Evolutionary conservation across 2,888 invertebrate genomes (phyloP), one percentile per base, ranked within the genome.

Genomic region (Caenorhabditis drosophilae): DNA sequence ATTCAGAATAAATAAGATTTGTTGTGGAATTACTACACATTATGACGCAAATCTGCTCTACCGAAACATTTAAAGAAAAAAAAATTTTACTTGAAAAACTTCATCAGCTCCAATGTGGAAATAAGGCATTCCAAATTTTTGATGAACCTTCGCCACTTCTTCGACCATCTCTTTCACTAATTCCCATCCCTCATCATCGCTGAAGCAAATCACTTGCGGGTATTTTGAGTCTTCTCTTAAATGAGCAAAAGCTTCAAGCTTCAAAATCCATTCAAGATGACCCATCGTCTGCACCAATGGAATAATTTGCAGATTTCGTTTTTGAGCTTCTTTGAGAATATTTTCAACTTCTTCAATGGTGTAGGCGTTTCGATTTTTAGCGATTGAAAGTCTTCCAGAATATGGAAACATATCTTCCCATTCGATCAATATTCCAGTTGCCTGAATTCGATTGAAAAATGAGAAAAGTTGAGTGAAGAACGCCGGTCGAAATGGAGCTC

Each of bases 371-470:
- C 83, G 84, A 2, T 90, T 89, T 27, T 89, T 87, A 25, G 90
- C 84, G 69, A 88, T 88, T 22, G 83, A 82, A 4, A 90, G 84
- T 11, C 82, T 20, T 7, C 88, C 89, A 36, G 86, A 84, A 81
- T 89, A 92, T 0, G 92, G 92, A 84, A 92, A 92, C 90, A 90
- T 91, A 77, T 92, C 92, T 84, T 92, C 92, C 83, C 92, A 92
- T 81, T 92, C 92, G 36, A 92, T 86, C 6, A 92, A 85, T 12
- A 92, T 80, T 0, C 90, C 91, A 23, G 90, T 92, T 0, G 89
- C 91, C n/a, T 91, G 90, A 38, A 89, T 81, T 23, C 85, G 85
- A 47, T 86, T 87, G 9, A 91, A 81, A 59, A 89, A 84, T 0
- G 88, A 88, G 56, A 92, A 87, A 0, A 92, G 80, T 76, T 84